These are phyloP conservation scores for Unio pictorum DNA, from an alignment of 2,888 invertebrate genomes.

Conservation along the genomic window DNA sequence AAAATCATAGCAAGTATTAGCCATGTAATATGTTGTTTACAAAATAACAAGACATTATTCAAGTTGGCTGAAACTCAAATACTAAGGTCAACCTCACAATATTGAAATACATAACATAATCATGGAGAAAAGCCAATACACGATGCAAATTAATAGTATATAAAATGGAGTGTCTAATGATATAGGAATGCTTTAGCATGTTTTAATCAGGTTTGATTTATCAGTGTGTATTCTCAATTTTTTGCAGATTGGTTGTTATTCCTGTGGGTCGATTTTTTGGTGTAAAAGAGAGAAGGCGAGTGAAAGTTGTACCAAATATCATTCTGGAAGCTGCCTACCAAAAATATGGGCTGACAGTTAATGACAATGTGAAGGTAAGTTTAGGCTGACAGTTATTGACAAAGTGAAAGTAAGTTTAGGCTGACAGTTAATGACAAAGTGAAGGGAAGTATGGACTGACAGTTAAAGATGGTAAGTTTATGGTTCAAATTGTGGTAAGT, in stretches of 20 bases:
- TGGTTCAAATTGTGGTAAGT: not conserved
- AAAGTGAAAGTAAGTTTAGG: conserved; percentile 39
- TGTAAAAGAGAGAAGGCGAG: too few species aligned
- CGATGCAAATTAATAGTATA: too few species aligned
- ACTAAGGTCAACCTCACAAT: too few species aligned
- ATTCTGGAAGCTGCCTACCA: conserved; percentile 84
- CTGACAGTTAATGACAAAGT: conserved; percentile 31
- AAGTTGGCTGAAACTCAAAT: too few species aligned
- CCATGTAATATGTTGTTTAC: too few species aligned
- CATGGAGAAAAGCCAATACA: too few species aligned
- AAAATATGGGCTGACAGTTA: conserved; percentile 31
- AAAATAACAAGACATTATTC: too few species aligned
- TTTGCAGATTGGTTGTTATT: conserved; percentile 5
- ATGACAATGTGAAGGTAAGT: conserved; percentile 45
- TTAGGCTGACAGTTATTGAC: conserved; percentile 23
- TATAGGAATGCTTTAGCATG: too few species aligned
- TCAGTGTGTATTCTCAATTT: not conserved
- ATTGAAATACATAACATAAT: too few species aligned
- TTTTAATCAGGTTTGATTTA: too few species aligned
- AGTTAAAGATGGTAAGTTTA: conserved; percentile 11
- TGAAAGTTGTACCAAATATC: conserved; percentile 75
- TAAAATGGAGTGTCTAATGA: too few species aligned
- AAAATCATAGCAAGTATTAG: too few species aligned
- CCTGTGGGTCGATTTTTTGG: conserved; percentile 10
- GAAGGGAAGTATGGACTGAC: conserved; percentile 17